Evolutionary conservation across 1,140 invertebrate species (phyloP).

Genomic region (Octopus sinensis): DNA sequence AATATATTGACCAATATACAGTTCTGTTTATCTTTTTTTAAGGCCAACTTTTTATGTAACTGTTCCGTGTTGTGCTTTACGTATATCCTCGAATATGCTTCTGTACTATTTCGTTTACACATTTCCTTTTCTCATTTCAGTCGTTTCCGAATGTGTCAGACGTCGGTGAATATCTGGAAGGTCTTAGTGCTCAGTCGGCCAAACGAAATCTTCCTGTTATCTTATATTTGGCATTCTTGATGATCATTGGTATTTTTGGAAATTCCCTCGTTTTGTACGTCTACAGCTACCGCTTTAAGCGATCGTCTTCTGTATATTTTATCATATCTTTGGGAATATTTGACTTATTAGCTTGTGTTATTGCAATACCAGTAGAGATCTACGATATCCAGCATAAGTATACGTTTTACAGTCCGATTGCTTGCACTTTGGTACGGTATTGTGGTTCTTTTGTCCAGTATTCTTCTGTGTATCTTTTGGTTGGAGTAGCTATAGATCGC

Average conservation of each 20-base stretch:
- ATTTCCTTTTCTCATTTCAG: too few species aligned
- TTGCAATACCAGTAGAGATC: slow-evolving; percentile 11
- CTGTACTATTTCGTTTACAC: too few species aligned
- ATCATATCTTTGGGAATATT: slow-evolving; percentile 10
- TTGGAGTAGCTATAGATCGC: slow-evolving; percentile 13
- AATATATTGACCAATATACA: too few species aligned
- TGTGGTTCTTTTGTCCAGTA: not conserved
- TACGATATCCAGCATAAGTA: slow-evolving; percentile 9
- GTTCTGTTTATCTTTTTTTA: too few species aligned
- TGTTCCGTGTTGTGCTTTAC: not conserved
- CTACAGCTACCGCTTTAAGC: slow-evolving; percentile 15
- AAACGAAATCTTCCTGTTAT: not conserved
- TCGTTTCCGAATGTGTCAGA: not conserved
- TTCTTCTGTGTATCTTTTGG: not conserved
- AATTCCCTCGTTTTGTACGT: slow-evolving; percentile 14
- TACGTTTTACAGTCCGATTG: not conserved
- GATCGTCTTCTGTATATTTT: slow-evolving; percentile 13
- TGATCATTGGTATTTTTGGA: slow-evolving; percentile 9
- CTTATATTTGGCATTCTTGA: not conserved
- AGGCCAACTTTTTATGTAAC: not conserved
- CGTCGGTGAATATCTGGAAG: not conserved
- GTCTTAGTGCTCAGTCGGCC: not conserved
- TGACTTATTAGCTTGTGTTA: slow-evolving; percentile 3
- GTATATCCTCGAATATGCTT: too few species aligned
- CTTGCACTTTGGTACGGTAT: not conserved